Base-by-base conservation (phyloP, 2,888 invertebrate genomes). In the Watsonalla cultraria region DNA sequence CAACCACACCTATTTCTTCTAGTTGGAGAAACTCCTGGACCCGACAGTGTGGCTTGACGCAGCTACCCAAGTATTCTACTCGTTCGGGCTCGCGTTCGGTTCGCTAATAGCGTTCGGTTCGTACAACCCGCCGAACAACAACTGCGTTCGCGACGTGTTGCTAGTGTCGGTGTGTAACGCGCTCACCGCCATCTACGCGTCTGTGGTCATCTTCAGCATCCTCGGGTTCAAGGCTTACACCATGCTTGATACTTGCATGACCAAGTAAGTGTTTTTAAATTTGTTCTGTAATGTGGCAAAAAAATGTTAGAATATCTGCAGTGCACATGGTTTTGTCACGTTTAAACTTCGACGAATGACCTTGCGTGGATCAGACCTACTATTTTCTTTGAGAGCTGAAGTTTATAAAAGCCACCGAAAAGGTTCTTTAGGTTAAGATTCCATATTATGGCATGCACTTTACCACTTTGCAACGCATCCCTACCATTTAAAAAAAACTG, bases 51-150 rank as follows among this genome's bases (percentile, higher is more conserved):
- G 98, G 98, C 88, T 98, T 70, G 98, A 98, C 78, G 98, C 98
- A 4, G 98, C 98, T 0, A 98, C 98, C 0, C 98, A 98, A 91
- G 98, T 98, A 4, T 98, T 98, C 91, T 98, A 98, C 86, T 98
- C 98, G 0, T 97, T 97, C 82, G 98, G 98, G 4, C 91, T 98
- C 56, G 98, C 98, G 6, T 98, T 98, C 83, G 98, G 98, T 4
- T 98, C 98, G 0, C 92, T 98, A 56, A 98, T 98, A 71, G 98
- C 98, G 0, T 98, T 98, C 82, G 98, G 98, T 53, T 97, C 97
- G 64, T 98, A 98, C 91, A 98, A 98, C 83, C 95, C 97, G 0
- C 96, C 96, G 2, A 96, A 97, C 82, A 98, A 98, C 91, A 97
- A 98, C 91, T 98, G 97, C 82, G 97, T 97, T 52, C 92, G 97